phyloP scores from a whole-genome alignment of 92 coral and sea anemone species.

The Epizoanthus illoricatus region DNA sequence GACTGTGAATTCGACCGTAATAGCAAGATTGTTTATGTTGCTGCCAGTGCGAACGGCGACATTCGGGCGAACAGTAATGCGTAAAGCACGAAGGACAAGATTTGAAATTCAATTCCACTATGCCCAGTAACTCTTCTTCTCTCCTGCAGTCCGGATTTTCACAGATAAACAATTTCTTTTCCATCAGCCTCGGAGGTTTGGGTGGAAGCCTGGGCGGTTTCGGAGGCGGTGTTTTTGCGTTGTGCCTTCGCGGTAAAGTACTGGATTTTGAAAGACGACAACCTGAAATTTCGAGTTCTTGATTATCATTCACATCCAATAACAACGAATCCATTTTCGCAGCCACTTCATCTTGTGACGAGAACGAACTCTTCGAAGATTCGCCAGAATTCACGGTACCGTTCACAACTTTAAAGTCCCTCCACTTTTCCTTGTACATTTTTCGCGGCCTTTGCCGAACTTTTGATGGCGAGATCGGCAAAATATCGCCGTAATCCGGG shows the following conservation, averaged over 20 bases:
- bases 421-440: constrained; percentile 31
- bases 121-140: constrained; percentile 89
- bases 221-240: constrained; percentile 79
- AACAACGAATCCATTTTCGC: constrained; percentile 50
- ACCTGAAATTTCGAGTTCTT: constrained; percentile 16
- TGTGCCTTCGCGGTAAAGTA: constrained; percentile 74
- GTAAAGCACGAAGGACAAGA: constrained; percentile 96
- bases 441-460: constrained; percentile 37
- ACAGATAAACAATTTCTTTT: constrained; percentile 83
- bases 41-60: constrained; percentile 86
- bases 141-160: constrained; percentile 89
- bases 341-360: constrained; percentile 46
- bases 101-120: constrained; percentile 89
- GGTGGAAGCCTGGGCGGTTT: constrained; percentile 91
- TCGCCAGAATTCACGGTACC: constrained; percentile 43
- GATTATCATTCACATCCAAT: constrained; percentile 73
- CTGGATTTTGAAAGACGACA: constrained; percentile 61
- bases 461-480: constrained; percentile 87
- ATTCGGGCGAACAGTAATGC: constrained; percentile 94
- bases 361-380: constrained; percentile 40
- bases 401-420: constrained; percentile 31
- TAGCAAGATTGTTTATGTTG: constrained; percentile 78
- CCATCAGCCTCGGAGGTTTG: constrained; percentile 96
- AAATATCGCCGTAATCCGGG: constrained; percentile 83
- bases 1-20: constrained; percentile 88